Evolutionary conservation across 2,113 vertebrate genomes (phyloP).

Genomic region (Pomatostomus ruficeps): DNA sequence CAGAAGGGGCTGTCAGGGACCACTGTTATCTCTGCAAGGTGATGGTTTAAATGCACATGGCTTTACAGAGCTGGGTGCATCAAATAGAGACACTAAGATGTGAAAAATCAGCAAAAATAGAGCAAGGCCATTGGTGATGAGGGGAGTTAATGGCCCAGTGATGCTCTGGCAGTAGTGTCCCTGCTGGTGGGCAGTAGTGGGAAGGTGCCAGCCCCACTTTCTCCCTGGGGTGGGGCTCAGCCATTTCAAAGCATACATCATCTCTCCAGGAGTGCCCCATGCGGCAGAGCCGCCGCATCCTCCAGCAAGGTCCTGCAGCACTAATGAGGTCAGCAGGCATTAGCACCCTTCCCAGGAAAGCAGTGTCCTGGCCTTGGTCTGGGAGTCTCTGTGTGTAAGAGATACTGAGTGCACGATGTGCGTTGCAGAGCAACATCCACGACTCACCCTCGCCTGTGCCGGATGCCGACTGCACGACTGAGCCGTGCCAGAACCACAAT

Average conservation of each 20-base stretch:
- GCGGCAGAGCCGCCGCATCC: accelerated
- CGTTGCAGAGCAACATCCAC: background rate
- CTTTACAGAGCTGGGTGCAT: accelerated
- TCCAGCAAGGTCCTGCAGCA: background rate
- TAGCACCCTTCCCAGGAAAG: background rate
- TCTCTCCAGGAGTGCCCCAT: background rate
- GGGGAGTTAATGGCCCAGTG: too few relatives aligned
- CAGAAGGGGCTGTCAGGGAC: background rate
- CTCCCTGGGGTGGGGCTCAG: background rate
- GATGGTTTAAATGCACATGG: background rate
- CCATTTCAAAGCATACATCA: background rate
- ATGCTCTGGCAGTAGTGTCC: background rate
- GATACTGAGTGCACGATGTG: accelerated
- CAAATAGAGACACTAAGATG: background rate
- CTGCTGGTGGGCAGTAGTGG: background rate
- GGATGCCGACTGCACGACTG: background rate
- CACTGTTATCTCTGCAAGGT: accelerated
- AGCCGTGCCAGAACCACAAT: accelerated
- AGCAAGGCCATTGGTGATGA: background rate
- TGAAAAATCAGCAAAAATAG: background rate
- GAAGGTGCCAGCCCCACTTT: background rate
- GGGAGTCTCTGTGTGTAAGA: background rate
- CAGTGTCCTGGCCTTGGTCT: background rate
- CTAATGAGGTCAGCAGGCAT: background rate
- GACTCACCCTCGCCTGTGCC: accelerated